Evolutionary conservation across 1,140 invertebrate species (phyloP).

Genomic region (Thaumetopoea pityocampa): DNA sequence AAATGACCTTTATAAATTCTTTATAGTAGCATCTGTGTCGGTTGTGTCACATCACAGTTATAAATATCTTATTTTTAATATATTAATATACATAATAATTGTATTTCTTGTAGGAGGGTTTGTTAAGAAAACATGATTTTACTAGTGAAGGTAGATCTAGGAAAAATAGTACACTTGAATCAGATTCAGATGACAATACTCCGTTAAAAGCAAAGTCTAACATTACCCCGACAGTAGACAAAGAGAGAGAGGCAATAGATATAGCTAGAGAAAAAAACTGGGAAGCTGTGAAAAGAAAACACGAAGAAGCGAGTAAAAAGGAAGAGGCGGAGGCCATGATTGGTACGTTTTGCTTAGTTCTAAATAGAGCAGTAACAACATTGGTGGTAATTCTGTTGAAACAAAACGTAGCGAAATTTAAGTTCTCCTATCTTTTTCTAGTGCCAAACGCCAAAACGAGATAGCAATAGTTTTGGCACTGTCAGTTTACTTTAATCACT

Average conservation of each 20-base stretch:
- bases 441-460: too few relatives aligned
- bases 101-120: slow-evolving; percentile 50
- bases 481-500: too few relatives aligned
- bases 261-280: slow-evolving; percentile 74
- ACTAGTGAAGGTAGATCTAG: slow-evolving; percentile 49
- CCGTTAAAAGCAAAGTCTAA: slow-evolving; percentile 63
- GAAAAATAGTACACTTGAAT: slow-evolving; percentile 66
- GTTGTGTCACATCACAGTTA: too few relatives aligned
- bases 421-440: too few relatives aligned
- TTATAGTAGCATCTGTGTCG: too few relatives aligned
- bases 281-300: slow-evolving; percentile 74
- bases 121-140: slow-evolving; percentile 65
- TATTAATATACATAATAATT: slow-evolving; percentile 1
- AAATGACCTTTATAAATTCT: too few relatives aligned
- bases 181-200: slow-evolving; percentile 71
- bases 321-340: slow-evolving; percentile 70
- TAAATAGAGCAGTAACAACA: too few relatives aligned
- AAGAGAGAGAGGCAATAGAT: slow-evolving; percentile 71
- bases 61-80: slow-evolving; percentile 1
- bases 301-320: slow-evolving; percentile 72
- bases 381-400: too few relatives aligned
- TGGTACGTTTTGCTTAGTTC: too few relatives aligned
- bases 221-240: slow-evolving; percentile 52
- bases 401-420: too few relatives aligned
- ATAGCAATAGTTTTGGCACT: too few relatives aligned